Percentiles rank a stretch among this genome's conserved stretches.
phyloP scores from a whole-genome alignment of 92 coral and sea anemone species.

The Desmophyllum pertusum region DNA sequence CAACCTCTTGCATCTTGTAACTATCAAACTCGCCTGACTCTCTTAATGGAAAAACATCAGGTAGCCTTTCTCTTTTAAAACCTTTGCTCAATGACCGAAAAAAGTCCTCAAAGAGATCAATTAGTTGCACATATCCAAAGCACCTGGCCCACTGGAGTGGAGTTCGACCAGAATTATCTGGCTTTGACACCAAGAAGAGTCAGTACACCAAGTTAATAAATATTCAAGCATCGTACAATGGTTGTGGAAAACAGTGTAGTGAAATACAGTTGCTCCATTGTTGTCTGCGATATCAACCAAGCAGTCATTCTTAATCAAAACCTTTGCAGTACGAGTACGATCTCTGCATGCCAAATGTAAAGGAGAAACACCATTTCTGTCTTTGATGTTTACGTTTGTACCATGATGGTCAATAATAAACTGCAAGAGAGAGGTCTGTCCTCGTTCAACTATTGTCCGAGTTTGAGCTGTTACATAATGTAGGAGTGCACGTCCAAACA shows the following conservation, averaged over 20 bases:
- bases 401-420: constrained; percentile 23
- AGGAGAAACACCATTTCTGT: constrained; percentile 40
- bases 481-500: constrained; percentile 21
- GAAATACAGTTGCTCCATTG: constrained; percentile 38
- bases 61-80: background rate
- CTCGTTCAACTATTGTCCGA: too few species aligned
- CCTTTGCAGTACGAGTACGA: too few species aligned
- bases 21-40: constrained; percentile 10
- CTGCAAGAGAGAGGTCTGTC: constrained; percentile 38
- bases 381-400: constrained; percentile 20
- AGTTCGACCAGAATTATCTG: constrained; percentile 25
- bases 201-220: constrained; percentile 23
- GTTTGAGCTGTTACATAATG: constrained; percentile 17
- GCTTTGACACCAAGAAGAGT: constrained; percentile 16
- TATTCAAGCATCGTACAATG: background rate
- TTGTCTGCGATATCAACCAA: constrained; percentile 22
- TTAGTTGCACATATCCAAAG: constrained; percentile 39
- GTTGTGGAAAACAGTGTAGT: constrained; percentile 37
- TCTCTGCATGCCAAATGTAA: constrained; percentile 32
- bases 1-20: constrained; percentile 23
- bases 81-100: background rate
- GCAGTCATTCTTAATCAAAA: constrained; percentile 10
- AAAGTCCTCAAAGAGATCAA: constrained; percentile 13
- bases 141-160: constrained; percentile 38
- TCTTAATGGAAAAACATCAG: constrained; percentile 30